phyloP scores from a whole-genome alignment of 1,140 invertebrate genomes.

The Chionoecetes opilio region DNA sequence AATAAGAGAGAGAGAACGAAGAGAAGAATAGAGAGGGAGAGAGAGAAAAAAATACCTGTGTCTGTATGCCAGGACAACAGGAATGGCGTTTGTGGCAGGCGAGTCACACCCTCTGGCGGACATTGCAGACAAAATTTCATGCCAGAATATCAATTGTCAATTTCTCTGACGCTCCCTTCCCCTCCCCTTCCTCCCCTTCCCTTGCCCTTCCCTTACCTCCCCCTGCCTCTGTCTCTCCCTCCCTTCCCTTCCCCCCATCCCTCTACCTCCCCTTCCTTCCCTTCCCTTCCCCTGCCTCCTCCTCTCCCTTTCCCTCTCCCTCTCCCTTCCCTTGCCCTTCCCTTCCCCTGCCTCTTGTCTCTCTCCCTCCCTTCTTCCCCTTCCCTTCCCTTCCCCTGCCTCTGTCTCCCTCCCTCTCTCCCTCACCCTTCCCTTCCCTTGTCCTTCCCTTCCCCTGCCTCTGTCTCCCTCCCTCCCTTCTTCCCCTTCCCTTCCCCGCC shows the following conservation, averaged over 20 bases:
- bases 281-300: neutral
- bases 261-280: neutral
- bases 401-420: neutral
- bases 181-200: neutral
- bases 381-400: neutral
- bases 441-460: neutral
- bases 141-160: constrained; percentile 10
- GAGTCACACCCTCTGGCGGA: constrained; percentile 6
- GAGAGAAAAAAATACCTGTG: neutral
- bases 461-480: neutral
- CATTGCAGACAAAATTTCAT: constrained; percentile 7
- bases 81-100: neutral
- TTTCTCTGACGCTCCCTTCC: neutral
- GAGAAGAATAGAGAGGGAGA: neutral
- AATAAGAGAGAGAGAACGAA: neutral
- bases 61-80: neutral
- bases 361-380: neutral
- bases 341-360: neutral
- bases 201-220: neutral
- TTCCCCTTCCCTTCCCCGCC: neutral
- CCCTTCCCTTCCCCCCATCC: neutral
- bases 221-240: neutral
- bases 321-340: too few relatives aligned
- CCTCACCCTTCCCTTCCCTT: neutral
- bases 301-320: neutral